Base-by-base conservation (phyloP, 2,797 vertebrate genomes). In the Sebastes cheni region DNA sequence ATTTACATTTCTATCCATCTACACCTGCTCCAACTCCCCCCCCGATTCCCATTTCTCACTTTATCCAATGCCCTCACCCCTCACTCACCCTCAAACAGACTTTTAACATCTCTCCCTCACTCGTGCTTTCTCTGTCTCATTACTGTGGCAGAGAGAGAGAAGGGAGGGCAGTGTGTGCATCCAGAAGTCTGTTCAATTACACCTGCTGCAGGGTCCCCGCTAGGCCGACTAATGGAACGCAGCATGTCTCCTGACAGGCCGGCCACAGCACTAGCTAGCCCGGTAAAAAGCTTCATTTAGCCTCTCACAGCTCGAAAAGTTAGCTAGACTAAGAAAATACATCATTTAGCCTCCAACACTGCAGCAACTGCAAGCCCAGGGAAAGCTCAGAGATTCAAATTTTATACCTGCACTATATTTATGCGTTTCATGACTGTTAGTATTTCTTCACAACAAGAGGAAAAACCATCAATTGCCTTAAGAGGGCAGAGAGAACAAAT, bases 101-200 rank as follows among this genome's bases (percentile, higher is more conserved):
- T 89, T 88, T 89, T 87, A 87, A 89, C 86, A 88, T 90, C 81
- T 86, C 90, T 90, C 83, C 72, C 82, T 66, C 85, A 68, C 85
- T 60, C 80, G 77, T 50, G 79, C 90, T 72, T 90, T 87, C 62
- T 93, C 82, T 66, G 71, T 93, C 93, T 95, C 93, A 94, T 96
- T 95, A 95, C 91, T 91, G 86, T 88, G 88, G 93, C 87, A 86
- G 85, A 78, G 85, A 86, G 46, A 50, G 82, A 83, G 88, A 67
- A 81, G 74, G 79, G 81, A 88, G 88, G 86, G 86, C 85, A 77
- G 85, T 74, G 79, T 92, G 86, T 91, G 92, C 86, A 92, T 93
- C 89, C 89, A 96, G 91, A 94, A 95, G 94, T 94, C 95, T 92
- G 94, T 95, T 96, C 95, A 95, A 95, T 96, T 95, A 95, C 95